These are phyloP conservation scores for Bradypodion pumilum DNA, from an alignment of 2,797 vertebrate genomes.

Conservation along the genomic window DNA sequence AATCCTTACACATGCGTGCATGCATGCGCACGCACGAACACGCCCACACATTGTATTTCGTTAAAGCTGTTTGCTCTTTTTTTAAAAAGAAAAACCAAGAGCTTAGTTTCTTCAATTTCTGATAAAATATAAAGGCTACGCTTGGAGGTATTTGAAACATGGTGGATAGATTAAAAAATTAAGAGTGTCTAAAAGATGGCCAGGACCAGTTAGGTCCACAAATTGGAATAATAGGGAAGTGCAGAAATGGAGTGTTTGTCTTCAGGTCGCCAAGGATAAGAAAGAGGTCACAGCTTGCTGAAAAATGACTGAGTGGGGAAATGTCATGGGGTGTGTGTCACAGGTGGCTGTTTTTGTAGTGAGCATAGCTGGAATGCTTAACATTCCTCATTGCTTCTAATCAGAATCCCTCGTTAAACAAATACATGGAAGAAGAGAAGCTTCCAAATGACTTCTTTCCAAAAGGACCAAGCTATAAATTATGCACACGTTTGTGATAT, in stretches of 20 bases:
- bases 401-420: not conserved
- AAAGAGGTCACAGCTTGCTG: constrained; percentile 13
- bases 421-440: not conserved
- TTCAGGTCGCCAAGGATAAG: not conserved
- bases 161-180: not conserved
- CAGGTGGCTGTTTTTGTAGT: constrained; percentile 19
- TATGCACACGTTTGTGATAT: not conserved
- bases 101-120: no score
- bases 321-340: constrained; percentile 24
- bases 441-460: not conserved
- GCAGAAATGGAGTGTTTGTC: not conserved
- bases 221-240: not conserved
- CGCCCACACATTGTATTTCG: no score
- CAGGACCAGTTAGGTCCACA: not conserved
- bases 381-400: constrained; percentile 21
- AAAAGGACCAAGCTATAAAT: not conserved
- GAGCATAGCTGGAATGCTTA: constrained; percentile 28
- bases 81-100: no score
- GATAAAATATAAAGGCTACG: no score
- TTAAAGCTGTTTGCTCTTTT: no score
- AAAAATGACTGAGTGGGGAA: not conserved
- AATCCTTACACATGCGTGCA: no score
- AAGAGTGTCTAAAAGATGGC: not conserved
- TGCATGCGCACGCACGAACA: no score
- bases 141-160: no score